These are phyloP conservation scores for Herminia tarsipennalis DNA, from an alignment of 2,888 invertebrate genomes.

Conservation along the genomic window DNA sequence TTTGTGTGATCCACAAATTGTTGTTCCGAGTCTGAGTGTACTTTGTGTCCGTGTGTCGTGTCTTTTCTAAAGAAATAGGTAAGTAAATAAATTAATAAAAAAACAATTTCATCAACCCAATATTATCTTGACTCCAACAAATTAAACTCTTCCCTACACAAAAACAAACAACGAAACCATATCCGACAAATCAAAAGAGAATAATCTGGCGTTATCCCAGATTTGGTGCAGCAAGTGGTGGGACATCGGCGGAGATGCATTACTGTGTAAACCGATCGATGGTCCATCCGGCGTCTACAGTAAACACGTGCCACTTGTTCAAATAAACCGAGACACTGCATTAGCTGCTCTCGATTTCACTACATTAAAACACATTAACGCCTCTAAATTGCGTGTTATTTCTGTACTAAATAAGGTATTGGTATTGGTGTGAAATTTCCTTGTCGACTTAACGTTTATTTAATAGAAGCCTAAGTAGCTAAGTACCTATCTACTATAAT, in stretches of 20 bases:
- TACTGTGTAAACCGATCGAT: conserved; percentile 83
- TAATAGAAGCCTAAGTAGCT: too few relatives aligned
- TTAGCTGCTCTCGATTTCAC: conserved; percentile 83
- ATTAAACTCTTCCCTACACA: conserved; percentile 4
- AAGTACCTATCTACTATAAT: too few relatives aligned
- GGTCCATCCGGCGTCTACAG: conserved; percentile 78
- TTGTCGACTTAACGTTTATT: not conserved
- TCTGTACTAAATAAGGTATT: conserved; percentile 65
- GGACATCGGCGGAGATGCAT: conserved; percentile 76
- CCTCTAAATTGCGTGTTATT: conserved; percentile 76
- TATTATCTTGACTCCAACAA: conserved; percentile 2
- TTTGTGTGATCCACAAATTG: too few relatives aligned
- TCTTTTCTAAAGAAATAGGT: too few relatives aligned
- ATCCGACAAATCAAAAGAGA: conserved; percentile 33
- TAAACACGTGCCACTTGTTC: conserved; percentile 85
- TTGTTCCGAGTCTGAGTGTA: too few relatives aligned
- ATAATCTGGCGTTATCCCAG: conserved; percentile 36
- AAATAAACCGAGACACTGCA: conserved; percentile 81
- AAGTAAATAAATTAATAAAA: too few relatives aligned
- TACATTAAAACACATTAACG: conserved; percentile 85
- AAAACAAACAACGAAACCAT: conserved; percentile 9
- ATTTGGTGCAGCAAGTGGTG: conserved; percentile 59
- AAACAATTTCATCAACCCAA: too few relatives aligned
- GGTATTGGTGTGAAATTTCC: conserved; percentile 45
- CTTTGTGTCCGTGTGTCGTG: too few relatives aligned